Evolutionary conservation across 1,140 invertebrate species (phyloP).

Genomic region (Sarcophaga peregrina): DNA sequence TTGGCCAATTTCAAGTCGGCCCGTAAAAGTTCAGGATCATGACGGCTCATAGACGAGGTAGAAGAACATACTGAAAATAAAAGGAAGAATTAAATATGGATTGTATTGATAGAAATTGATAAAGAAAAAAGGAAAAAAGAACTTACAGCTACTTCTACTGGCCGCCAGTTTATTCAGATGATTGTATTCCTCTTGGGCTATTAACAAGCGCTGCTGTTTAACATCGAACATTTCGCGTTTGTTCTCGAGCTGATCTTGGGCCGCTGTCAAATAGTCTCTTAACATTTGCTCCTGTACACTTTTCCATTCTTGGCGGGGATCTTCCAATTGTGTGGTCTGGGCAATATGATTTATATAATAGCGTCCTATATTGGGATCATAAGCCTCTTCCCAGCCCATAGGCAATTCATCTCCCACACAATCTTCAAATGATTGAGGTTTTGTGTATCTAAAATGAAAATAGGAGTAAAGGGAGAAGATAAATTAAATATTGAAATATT

Average conservation of each 20-base stretch:
- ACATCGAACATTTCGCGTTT: constrained; percentile 97
- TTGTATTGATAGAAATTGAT: background rate
- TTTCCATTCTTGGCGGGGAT: constrained; percentile 95
- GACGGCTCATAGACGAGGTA: constrained; percentile 89
- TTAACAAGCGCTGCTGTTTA: constrained; percentile 90
- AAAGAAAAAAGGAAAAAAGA: background rate
- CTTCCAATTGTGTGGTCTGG: constrained; percentile 94
- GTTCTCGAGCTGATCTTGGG: constrained; percentile 93
- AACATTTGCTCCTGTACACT: constrained; percentile 96
- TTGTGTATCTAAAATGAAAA: constrained; percentile 84
- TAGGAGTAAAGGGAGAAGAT: constrained; percentile 50
- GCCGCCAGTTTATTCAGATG: constrained; percentile 88
- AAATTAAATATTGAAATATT: background rate
- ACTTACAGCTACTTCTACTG: constrained; percentile 87
- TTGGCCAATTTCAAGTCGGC: constrained; percentile 90
- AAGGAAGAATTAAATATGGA: background rate
- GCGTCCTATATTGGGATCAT: constrained; percentile 90
- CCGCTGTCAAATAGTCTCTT: constrained; percentile 93
- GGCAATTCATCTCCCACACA: constrained; percentile 97
- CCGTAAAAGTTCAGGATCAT: constrained; percentile 93
- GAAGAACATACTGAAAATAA: constrained; percentile 84
- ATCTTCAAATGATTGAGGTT: constrained; percentile 96
- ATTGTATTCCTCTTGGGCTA: constrained; percentile 96
- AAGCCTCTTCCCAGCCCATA: constrained; percentile 95
- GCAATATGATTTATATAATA: constrained; percentile 98